These are phyloP conservation scores for Gallinago paraguaiae DNA, from an alignment of 2,113 vertebrate species.

Conservation along the genomic window DNA sequence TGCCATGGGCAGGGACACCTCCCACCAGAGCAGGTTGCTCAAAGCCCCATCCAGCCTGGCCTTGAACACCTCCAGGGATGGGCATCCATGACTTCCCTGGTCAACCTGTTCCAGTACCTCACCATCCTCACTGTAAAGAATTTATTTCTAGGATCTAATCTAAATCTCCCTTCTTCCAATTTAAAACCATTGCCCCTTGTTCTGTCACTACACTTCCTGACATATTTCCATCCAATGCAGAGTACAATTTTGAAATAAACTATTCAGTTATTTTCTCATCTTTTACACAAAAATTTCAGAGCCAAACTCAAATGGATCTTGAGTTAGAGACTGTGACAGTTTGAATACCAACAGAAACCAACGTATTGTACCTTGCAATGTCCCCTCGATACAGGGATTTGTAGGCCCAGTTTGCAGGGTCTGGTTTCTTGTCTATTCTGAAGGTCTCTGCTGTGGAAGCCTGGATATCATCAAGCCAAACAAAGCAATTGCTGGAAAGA, in stretches of 20 bases:
- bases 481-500: conserved; percentile 16
- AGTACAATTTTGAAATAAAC: neutral
- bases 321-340: neutral
- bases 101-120: too few species aligned
- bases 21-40: too few species aligned
- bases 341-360: neutral
- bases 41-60: too few species aligned
- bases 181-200: too few species aligned
- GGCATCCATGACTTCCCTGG: too few species aligned
- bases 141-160: too few species aligned
- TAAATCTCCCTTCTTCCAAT: too few species aligned
- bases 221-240: neutral
- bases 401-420: conserved; percentile 93
- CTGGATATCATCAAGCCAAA: conserved; percentile 91
- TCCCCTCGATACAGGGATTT: conserved; percentile 93
- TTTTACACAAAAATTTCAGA: neutral
- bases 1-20: too few species aligned
- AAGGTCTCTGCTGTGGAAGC: conserved; percentile 74
- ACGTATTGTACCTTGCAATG: conserved; percentile 81
- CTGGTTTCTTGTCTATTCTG: conserved; percentile 87
- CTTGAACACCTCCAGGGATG: too few species aligned
- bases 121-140: too few species aligned
- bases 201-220: too few species aligned
- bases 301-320: neutral
- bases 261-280: neutral